Percentiles rank a stretch among this genome's conserved stretches.
phyloP scores from a whole-genome alignment of 2,113 vertebrate genomes.

The Dunckerocampus dactyliophorus region DNA sequence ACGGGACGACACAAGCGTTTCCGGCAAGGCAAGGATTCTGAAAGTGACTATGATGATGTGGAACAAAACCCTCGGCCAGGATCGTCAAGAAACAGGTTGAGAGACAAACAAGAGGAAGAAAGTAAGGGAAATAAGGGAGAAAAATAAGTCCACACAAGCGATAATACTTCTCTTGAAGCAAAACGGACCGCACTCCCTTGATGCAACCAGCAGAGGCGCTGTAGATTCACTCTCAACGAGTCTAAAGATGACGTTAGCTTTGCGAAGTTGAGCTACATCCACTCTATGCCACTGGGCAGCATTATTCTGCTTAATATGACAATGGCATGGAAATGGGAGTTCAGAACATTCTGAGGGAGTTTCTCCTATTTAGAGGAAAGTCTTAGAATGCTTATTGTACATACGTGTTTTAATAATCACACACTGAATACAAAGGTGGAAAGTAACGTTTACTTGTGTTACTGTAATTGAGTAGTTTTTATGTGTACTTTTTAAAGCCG shows the following conservation, averaged over 20 bases:
- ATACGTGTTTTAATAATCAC: no score
- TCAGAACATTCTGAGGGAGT: not conserved
- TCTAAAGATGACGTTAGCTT: not conserved
- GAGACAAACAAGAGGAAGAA: not conserved
- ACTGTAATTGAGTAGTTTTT: no score
- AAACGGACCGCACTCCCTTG: not conserved
- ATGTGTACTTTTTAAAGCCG: no score
- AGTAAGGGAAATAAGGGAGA: not conserved
- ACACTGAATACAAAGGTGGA: no score
- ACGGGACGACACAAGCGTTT: not conserved
- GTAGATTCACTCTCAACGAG: not conserved
- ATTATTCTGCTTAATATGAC: not conserved
- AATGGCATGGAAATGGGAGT: not conserved
- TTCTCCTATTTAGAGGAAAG: not conserved
- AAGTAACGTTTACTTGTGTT: no score
- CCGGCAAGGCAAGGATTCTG: not conserved
- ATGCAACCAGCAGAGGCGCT: not conserved
- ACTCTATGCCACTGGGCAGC: not conserved
- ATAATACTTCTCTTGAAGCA: not conserved
- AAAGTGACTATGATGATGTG: not conserved
- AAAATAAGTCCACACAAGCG: not conserved
- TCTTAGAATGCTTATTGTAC: not conserved
- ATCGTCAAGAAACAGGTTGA: not conserved
- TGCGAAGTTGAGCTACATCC: not conserved
- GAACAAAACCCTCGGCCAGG: not conserved